phyloP scores from a whole-genome alignment of 2,113 vertebrate species.

The Gnathonemus longibarbis region DNA sequence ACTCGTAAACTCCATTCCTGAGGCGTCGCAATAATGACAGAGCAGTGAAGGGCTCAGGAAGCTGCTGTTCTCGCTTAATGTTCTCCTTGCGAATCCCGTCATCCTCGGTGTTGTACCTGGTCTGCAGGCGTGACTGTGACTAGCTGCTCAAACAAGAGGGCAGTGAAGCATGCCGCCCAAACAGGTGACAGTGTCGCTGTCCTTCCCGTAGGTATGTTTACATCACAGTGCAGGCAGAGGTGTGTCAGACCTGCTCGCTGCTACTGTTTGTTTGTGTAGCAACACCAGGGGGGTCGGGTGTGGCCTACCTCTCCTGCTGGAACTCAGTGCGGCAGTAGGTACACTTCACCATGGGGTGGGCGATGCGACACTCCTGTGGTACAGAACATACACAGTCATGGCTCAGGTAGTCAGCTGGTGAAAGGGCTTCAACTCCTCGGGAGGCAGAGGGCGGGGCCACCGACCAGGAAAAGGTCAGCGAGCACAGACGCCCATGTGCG shows the following conservation, averaged over 20 bases:
- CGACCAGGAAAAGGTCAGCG: neutral
- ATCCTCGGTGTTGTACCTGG: neutral
- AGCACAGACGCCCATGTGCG: neutral
- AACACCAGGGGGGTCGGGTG: neutral
- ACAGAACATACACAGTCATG: neutral
- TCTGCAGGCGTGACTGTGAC: neutral
- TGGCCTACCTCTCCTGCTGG: conserved; percentile 86
- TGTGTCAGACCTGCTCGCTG: neutral
- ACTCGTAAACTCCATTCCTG: neutral
- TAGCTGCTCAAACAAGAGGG: neutral
- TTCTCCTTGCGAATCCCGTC: neutral
- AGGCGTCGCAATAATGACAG: neutral
- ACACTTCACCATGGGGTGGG: conserved; percentile 95
- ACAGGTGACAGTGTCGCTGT: neutral
- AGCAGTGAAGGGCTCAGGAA: neutral
- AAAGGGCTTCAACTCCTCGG: neutral
- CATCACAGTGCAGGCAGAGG: neutral
- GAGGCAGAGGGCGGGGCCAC: neutral
- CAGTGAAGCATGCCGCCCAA: neutral
- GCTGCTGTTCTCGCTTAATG: neutral
- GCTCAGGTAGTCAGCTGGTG: neutral
- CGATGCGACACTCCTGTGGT: conserved; percentile 87
- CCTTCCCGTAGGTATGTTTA: neutral
- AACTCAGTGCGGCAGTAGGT: conserved; percentile 96
- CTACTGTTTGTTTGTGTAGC: neutral